phyloP scores from a whole-genome alignment of 2,113 vertebrate genomes.

The Atlantisia rogersi region DNA sequence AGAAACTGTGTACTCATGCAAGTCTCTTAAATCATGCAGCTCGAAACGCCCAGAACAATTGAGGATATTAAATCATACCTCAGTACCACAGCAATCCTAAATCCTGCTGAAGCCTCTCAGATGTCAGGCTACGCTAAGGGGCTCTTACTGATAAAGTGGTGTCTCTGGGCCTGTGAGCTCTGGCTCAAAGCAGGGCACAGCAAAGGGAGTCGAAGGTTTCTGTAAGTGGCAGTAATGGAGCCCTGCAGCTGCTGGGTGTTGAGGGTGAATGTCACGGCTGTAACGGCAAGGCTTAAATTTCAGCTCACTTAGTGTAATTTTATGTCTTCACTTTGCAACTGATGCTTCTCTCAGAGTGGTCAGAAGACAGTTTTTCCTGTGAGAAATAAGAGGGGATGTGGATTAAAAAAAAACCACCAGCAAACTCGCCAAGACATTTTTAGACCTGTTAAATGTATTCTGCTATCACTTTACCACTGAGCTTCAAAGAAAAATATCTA shows the following conservation, averaged over 20 bases:
- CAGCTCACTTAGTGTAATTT: constrained; percentile 81
- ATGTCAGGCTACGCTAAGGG: neutral
- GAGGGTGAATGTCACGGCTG: constrained; percentile 50
- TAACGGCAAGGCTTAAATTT: constrained; percentile 81
- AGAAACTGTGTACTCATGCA: neutral
- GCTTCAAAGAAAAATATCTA: constrained; percentile 7
- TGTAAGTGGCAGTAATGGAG: constrained; percentile 27
- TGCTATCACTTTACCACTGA: constrained; percentile 49
- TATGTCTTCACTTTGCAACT: constrained; percentile 45
- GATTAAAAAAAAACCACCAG: neutral
- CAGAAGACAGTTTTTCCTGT: neutral
- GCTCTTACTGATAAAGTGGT: neutral
- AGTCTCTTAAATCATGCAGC: constrained; percentile 1
- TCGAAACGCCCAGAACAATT: constrained; percentile 16
- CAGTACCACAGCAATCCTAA: neutral
- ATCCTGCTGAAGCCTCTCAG: constrained; percentile 14
- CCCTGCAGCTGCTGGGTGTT: constrained; percentile 53
- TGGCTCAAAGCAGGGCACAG: neutral
- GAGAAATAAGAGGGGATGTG: neutral
- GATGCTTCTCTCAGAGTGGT: neutral
- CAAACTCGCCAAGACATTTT: constrained; percentile 21
- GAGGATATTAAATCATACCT: constrained; percentile 55
- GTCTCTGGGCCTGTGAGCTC: neutral
- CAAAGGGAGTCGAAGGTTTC: neutral
- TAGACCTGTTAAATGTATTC: constrained; percentile 37